Conservation (phyloP, 2,888 invertebrate genomes). For the Acrocyrtus sp. region DNA sequence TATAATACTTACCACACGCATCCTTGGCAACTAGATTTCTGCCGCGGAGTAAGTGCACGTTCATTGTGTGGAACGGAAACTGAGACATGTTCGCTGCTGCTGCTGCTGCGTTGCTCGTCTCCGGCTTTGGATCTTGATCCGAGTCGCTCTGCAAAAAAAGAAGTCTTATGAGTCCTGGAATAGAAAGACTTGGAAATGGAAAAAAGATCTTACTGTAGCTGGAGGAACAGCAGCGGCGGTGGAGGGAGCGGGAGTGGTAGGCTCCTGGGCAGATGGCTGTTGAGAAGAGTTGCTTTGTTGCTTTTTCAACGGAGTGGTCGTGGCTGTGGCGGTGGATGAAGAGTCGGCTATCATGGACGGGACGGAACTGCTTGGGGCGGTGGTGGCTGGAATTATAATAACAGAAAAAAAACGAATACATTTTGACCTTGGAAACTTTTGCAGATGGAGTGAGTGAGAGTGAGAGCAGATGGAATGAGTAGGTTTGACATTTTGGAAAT, state of each 20-base stretch:
- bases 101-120: not conserved
- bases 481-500: too few species aligned
- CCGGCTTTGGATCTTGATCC: not conserved
- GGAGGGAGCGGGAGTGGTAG: not conserved
- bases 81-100: constrained; percentile 25
- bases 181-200: too few species aligned
- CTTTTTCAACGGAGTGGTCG: not conserved
- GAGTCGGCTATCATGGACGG: too few species aligned
- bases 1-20: constrained; percentile 81
- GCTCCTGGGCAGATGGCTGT: not conserved
- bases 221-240: too few species aligned
- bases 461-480: too few species aligned
- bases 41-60: constrained; percentile 88
- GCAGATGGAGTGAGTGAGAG: too few species aligned
- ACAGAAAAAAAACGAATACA: not conserved
- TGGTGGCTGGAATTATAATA: not conserved
- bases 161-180: too few species aligned
- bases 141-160: not conserved
- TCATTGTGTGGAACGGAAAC: constrained; percentile 87
- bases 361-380: not conserved
- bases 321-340: not conserved
- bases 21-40: constrained; percentile 92
- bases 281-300: not conserved
- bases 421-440: not conserved
- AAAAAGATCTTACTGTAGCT: too few species aligned